A percentile compares a stretch with the other conserved stretches of the same genome.
phyloP scores from a whole-genome alignment of 2,888 invertebrate genomes.

The Tenthredo distinguenda region DNA sequence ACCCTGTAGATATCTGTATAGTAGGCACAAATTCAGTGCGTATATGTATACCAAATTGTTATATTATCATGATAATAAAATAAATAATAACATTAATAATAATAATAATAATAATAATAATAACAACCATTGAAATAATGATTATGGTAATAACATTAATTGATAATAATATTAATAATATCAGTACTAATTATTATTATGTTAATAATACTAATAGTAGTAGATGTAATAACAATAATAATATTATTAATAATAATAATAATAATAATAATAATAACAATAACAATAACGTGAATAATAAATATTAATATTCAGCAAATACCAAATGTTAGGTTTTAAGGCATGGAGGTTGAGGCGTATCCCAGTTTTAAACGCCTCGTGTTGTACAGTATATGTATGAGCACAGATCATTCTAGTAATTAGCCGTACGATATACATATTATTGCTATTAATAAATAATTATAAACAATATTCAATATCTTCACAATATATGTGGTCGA shows the following conservation, averaged over 20 bases:
- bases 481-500: conserved; percentile 7
- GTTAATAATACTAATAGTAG: conserved; percentile 28
- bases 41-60: conserved; percentile 73
- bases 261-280: background rate
- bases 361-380: conserved; percentile 52
- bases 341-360: conserved; percentile 15
- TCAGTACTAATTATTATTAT: conserved; percentile 47
- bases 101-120: background rate
- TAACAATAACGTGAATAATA: conserved; percentile 53
- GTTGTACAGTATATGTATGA: conserved; percentile 71
- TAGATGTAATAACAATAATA: conserved; percentile 31
- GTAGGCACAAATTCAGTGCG: conserved; percentile 71
- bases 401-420: conserved; percentile 69
- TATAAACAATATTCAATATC: conserved; percentile 64
- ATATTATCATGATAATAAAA: conserved; percentile 60
- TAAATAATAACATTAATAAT: background rate
- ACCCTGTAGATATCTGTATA: conserved; percentile 77
- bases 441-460: conserved; percentile 68
- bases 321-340: conserved; percentile 61
- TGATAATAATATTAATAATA: conserved; percentile 24
- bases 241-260: conserved; percentile 32
- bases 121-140: background rate
- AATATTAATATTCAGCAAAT: conserved; percentile 66
- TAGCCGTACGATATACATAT: conserved; percentile 73
- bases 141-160: conserved; percentile 6